Evolutionary conservation across 2,113 vertebrate species (phyloP).

Genomic region (Austrofundulus limnaeus): DNA sequence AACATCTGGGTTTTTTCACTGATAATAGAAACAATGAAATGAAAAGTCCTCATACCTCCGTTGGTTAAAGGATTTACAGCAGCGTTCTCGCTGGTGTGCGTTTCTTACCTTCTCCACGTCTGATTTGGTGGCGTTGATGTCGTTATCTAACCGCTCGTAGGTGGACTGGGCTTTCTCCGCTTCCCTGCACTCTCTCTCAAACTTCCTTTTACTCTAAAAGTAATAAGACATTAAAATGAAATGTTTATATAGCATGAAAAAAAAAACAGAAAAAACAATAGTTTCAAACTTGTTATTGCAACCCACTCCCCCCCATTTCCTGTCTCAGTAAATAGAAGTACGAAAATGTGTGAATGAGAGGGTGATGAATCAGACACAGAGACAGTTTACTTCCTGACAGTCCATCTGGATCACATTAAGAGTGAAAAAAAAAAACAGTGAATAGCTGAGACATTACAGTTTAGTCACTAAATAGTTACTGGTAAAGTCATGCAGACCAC

Average conservation of each 20-base stretch:
- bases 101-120: constrained; percentile 95
- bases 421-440: constrained; percentile 61
- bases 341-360: constrained; percentile 39
- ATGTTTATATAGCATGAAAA: neutral
- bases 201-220: constrained; percentile 96
- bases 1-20: too few species aligned
- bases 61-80: neutral
- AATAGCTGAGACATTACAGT: constrained; percentile 74
- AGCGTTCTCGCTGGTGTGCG: too few species aligned
- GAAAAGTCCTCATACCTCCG: too few species aligned
- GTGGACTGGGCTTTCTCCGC: constrained; percentile 93
- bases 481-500: constrained; percentile 44
- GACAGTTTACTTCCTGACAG: constrained; percentile 62
- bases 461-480: constrained; percentile 58
- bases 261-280: neutral
- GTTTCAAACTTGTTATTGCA: neutral
- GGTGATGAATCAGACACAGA: constrained; percentile 51
- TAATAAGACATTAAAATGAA: neutral
- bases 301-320: neutral
- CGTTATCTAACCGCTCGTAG: constrained; percentile 92
- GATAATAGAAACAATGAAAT: too few species aligned
- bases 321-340: neutral
- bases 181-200: constrained; percentile 96
- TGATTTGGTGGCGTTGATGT: constrained; percentile 96
- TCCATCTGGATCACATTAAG: constrained; percentile 77